Percentiles rank a stretch among this genome's conserved stretches.
Evolutionary conservation across 2,888 invertebrate species (phyloP).

Genomic region (Hesperia comma): DNA sequence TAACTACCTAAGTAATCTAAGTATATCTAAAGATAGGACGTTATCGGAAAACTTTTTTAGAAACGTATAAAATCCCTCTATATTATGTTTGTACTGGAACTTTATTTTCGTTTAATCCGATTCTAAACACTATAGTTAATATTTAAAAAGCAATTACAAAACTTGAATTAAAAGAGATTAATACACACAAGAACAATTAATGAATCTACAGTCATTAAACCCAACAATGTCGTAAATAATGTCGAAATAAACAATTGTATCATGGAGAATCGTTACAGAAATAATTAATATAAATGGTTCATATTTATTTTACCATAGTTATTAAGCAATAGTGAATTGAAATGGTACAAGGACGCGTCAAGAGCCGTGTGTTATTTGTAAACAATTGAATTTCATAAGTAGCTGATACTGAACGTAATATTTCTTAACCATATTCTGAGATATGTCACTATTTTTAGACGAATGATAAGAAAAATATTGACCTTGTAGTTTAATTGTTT

Average conservation of each 20-base stretch:
- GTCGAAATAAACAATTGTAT: constrained; percentile 1
- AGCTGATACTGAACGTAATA: neutral
- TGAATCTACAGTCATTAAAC: too few species aligned
- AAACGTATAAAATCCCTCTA: too few species aligned
- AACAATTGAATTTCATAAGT: constrained; percentile 12
- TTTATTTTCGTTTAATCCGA: too few species aligned
- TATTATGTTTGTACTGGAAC: too few species aligned
- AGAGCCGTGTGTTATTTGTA: constrained; percentile 1
- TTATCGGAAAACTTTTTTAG: too few species aligned
- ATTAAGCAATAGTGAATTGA: neutral
- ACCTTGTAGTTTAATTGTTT: neutral
- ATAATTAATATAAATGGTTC: constrained; percentile 3
- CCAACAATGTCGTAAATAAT: neutral
- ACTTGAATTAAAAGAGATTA: too few species aligned
- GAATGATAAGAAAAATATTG: neutral
- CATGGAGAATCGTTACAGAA: neutral
- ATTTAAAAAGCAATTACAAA: too few species aligned
- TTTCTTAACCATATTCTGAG: neutral
- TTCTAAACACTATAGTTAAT: too few species aligned
- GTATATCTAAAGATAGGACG: too few species aligned
- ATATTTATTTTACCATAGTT: neutral
- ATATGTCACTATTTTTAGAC: neutral
- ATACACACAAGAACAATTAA: too few species aligned
- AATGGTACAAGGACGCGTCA: constrained; percentile 1
- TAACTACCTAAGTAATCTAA: too few species aligned